Percentiles rank a stretch among this genome's conserved stretches.
These are phyloP conservation scores for Ivindomyrus marchei DNA, from an alignment of 2,113 vertebrate species.

Conservation along the genomic window DNA sequence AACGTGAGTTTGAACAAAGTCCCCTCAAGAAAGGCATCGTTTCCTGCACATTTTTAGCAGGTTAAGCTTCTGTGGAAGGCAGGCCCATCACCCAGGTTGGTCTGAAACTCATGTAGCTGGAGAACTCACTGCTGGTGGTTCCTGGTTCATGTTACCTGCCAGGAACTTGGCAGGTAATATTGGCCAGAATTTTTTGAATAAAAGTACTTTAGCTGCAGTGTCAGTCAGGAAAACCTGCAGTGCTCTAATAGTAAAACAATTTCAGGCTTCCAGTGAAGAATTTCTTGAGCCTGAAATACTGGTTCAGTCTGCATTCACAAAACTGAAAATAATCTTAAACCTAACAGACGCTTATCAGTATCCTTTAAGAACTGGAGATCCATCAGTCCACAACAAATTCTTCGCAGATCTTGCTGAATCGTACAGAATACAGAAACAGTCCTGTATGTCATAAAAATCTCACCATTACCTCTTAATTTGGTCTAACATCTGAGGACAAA, in stretches of 20 bases:
- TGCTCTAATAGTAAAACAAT: neutral
- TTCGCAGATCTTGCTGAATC: neutral
- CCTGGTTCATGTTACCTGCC: neutral
- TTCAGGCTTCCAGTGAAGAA: neutral
- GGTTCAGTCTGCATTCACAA: neutral
- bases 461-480: neutral
- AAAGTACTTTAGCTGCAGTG: neutral
- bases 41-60: neutral
- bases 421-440: neutral
- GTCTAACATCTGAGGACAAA: neutral
- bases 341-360: neutral
- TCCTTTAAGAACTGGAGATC: neutral
- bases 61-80: neutral
- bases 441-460: neutral
- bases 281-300: neutral
- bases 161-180: neutral
- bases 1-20: neutral
- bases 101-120: neutral
- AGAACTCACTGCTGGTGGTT: neutral
- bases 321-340: neutral
- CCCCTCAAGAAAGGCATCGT: neutral
- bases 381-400: neutral
- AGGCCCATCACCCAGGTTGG: neutral
- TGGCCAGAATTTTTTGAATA: neutral
- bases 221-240: neutral